Conservation (phyloP, 2,797 vertebrate species). For the Rousettus madagascariensis region DNA sequence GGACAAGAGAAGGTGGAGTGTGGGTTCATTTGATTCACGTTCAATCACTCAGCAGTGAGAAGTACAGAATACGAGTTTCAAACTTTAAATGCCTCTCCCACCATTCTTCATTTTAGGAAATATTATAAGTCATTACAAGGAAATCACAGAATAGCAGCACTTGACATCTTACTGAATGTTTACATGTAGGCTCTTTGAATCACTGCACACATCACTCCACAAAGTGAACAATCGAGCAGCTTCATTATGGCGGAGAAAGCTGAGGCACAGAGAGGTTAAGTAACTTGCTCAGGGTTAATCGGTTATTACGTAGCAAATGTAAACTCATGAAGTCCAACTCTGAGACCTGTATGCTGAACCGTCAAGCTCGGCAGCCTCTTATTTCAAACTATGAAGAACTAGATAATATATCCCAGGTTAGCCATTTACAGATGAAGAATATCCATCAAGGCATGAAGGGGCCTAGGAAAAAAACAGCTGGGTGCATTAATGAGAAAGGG, state of each 20-base stretch:
- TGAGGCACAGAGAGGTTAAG: background rate
- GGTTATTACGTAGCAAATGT: background rate
- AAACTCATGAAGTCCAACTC: background rate
- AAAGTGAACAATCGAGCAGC: background rate
- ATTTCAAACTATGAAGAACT: background rate
- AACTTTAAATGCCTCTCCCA: background rate
- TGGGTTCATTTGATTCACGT: background rate
- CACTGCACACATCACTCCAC: too few species aligned
- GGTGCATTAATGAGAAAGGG: background rate
- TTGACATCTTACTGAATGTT: background rate
- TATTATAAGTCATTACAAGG: background rate
- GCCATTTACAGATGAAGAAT: background rate
- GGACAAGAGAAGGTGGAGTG: background rate
- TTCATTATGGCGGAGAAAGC: background rate
- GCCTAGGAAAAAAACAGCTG: background rate
- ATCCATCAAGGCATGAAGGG: background rate
- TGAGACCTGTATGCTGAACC: background rate
- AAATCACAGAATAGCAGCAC: background rate
- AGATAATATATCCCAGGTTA: background rate
- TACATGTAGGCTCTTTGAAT: fast-evolving
- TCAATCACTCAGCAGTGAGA: background rate
- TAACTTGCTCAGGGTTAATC: background rate
- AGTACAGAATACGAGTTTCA: background rate
- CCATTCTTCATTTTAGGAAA: background rate
- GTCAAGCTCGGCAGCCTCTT: background rate